A percentile compares a stretch with the other conserved stretches of the same genome.
Conservation (phyloP, 2,888 invertebrate species). For the Lutraria lutraria region DNA sequence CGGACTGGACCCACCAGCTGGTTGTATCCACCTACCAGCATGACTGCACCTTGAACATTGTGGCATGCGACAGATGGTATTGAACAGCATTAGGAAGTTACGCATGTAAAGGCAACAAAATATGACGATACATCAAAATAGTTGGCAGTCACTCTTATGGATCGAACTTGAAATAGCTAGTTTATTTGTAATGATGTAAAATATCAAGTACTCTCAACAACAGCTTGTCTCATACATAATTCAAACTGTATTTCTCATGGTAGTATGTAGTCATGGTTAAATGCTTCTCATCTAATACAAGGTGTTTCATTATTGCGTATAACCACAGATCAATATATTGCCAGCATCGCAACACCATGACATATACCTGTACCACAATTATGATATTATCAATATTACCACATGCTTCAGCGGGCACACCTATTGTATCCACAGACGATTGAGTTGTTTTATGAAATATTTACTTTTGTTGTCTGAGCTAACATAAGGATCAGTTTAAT, state of each 20-base stretch:
- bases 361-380: background rate
- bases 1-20: no score
- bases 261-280: background rate
- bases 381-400: background rate
- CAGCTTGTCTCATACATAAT: slow-evolving; percentile 17
- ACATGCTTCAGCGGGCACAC: background rate
- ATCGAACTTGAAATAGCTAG: background rate
- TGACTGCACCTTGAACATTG: background rate
- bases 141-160: background rate
- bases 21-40: background rate
- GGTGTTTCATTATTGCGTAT: background rate
- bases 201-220: background rate
- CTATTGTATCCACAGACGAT: background rate
- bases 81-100: background rate
- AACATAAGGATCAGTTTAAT: background rate
- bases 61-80: slow-evolving; percentile 3
- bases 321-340: background rate
- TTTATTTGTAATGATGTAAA: background rate
- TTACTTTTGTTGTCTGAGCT: background rate
- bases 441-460: background rate
- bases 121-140: background rate
- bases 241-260: background rate
- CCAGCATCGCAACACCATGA: background rate
- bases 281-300: background rate
- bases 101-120: background rate